Percentiles rank a stretch among this genome's conserved stretches.
Conservation (phyloP, 2,113 vertebrate genomes). For the Erythrocercus mccallii region DNA sequence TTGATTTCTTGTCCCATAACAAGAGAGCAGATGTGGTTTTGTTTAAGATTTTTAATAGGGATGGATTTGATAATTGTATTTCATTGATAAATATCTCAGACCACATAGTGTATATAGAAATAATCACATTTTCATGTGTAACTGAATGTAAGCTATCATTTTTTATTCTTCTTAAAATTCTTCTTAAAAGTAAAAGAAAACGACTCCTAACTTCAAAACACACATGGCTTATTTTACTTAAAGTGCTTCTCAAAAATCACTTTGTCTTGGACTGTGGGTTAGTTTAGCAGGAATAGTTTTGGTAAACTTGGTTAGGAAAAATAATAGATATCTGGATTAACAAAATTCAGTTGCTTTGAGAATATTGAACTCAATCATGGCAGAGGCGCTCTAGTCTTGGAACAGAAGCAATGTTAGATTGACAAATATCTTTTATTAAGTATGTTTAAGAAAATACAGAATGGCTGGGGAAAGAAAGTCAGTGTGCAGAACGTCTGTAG, state of each 20-base stretch:
- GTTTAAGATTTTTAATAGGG: neutral
- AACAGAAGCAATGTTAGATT: neutral
- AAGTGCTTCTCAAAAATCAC: neutral
- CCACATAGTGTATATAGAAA: neutral
- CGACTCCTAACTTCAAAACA: neutral
- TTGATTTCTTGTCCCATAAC: neutral
- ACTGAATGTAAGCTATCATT: neutral
- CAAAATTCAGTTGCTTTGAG: neutral
- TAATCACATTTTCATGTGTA: neutral
- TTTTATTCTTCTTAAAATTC: neutral
- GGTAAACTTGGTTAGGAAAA: neutral
- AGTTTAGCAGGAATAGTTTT: neutral
- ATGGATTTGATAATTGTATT: neutral
- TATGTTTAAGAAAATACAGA: neutral
- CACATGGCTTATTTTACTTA: neutral
- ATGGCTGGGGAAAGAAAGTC: neutral
- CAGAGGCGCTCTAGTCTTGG: neutral
- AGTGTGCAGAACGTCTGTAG: accelerated
- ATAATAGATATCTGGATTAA: neutral
- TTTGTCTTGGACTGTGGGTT: neutral
- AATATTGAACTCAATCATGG: neutral
- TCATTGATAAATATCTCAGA: neutral
- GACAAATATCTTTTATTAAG: neutral
- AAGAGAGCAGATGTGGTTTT: neutral
- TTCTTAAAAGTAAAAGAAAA: too few species aligned